A percentile compares a stretch with the other conserved stretches of the same genome.
phyloP scores from a whole-genome alignment of 2,113 vertebrate genomes.

The Percina caprodes region DNA sequence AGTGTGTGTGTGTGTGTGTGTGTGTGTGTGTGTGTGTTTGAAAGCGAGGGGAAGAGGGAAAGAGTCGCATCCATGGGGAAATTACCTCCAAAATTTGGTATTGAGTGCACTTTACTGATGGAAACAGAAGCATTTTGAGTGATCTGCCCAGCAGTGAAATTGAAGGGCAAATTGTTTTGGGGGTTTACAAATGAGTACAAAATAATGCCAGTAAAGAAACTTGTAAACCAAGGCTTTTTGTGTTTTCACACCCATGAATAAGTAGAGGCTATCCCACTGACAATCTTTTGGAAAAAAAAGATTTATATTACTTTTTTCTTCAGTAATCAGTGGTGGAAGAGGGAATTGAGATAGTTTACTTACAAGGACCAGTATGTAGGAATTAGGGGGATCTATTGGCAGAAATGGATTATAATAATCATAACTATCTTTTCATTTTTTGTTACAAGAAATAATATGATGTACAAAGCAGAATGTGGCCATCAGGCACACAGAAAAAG shows the following conservation, averaged over 20 bases:
- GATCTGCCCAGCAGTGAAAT: conserved; percentile 31
- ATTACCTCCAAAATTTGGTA: conserved; percentile 69
- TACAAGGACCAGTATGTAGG: no score
- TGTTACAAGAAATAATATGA: no score
- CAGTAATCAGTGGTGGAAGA: not conserved
- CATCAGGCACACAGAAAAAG: no score
- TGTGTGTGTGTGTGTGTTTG: not conserved
- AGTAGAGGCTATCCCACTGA: not conserved
- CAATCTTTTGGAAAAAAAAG: no score
- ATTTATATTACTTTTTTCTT: no score
- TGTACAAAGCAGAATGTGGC: no score
- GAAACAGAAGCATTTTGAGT: conserved; percentile 53
- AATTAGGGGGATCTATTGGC: no score
- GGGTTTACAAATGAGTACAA: conserved; percentile 46
- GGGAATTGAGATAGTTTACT: not conserved
- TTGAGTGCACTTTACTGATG: conserved; percentile 67
- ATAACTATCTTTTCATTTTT: no score
- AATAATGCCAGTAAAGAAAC: conserved; percentile 29
- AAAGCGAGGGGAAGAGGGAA: conserved; percentile 13
- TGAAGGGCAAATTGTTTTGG: conserved; percentile 49
- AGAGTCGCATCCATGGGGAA: conserved; percentile 63
- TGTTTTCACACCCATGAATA: conserved; percentile 7
- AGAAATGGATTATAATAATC: no score
- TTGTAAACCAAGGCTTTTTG: conserved; percentile 20
- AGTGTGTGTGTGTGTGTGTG: not conserved